These are phyloP conservation scores for Zeugodacus cucurbitae DNA, from an alignment of 1,140 invertebrate genomes.

Conservation along the genomic window DNA sequence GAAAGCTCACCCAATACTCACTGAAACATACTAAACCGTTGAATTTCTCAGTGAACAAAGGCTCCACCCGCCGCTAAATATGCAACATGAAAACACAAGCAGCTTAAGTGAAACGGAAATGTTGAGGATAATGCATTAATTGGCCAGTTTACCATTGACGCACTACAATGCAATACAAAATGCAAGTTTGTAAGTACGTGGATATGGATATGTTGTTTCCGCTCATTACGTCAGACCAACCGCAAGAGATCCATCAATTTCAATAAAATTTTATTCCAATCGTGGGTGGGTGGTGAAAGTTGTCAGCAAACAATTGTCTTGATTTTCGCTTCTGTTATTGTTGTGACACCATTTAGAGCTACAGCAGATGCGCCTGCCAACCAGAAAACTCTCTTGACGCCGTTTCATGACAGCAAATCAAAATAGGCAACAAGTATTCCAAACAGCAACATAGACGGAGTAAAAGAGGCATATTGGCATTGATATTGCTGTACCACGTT, in stretches of 20 bases:
- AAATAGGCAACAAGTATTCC: not conserved
- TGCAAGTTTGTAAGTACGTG: not conserved
- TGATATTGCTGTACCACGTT: not conserved
- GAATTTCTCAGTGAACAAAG: not conserved
- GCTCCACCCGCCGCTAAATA: not conserved
- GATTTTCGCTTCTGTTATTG: not conserved
- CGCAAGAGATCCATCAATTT: not conserved
- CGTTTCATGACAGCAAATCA: not conserved
- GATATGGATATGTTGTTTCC: not conserved
- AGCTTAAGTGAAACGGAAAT: not conserved
- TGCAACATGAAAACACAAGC: too few species aligned
- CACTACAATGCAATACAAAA: not conserved
- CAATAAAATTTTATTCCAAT: not conserved
- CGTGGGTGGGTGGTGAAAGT: conserved; percentile 26
- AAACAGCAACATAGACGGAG: not conserved
- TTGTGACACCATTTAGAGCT: not conserved
- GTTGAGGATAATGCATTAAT: not conserved
- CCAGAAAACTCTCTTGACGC: not conserved
- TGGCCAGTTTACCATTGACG: not conserved
- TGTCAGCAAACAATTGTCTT: not conserved
- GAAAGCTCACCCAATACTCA: not conserved
- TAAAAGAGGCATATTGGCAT: not conserved
- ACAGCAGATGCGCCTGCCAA: not conserved
- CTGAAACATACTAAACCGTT: not conserved
- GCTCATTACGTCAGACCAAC: not conserved